Percentiles rank a stretch among this genome's conserved stretches.
These are phyloP conservation scores for Peromyscus eremicus DNA, from an alignment of 2,797 vertebrate species.

Conservation along the genomic window DNA sequence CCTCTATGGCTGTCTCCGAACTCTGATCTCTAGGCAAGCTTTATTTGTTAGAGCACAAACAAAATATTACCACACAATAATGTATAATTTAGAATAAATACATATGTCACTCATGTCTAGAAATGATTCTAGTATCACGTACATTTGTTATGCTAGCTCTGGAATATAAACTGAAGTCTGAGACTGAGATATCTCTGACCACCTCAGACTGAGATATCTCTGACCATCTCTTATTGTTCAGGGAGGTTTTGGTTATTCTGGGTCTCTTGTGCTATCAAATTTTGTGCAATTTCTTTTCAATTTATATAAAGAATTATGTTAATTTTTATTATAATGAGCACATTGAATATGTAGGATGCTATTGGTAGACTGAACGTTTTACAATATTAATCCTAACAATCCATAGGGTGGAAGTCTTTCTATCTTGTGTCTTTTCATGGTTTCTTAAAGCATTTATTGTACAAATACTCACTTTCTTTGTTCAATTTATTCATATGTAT, in stretches of 20 bases:
- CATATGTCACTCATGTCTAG: background rate
- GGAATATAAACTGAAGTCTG: background rate
- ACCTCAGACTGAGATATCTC: background rate
- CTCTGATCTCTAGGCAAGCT: too few relatives aligned
- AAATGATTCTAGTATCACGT: background rate
- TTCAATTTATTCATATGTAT: background rate
- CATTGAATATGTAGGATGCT: background rate
- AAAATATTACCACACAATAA: too few relatives aligned
- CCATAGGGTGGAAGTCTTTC: too few relatives aligned
- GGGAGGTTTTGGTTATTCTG: background rate
- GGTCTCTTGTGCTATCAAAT: background rate
- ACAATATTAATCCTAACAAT: background rate
- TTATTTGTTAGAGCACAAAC: too few relatives aligned
- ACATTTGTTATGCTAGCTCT: too few relatives aligned
- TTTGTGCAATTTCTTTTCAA: background rate
- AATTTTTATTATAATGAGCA: background rate
- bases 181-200: background rate
- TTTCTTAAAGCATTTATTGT: background rate
- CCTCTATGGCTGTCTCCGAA: too few relatives aligned
- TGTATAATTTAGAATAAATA: background rate
- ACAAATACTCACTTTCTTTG: background rate
- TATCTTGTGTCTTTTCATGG: background rate
- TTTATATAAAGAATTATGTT: too few relatives aligned
- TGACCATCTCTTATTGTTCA: background rate
- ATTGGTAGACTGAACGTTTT: background rate